Evolutionary conservation across 2,113 vertebrate genomes (phyloP).

Genomic region (Ptilorrhoa leucosticta): DNA sequence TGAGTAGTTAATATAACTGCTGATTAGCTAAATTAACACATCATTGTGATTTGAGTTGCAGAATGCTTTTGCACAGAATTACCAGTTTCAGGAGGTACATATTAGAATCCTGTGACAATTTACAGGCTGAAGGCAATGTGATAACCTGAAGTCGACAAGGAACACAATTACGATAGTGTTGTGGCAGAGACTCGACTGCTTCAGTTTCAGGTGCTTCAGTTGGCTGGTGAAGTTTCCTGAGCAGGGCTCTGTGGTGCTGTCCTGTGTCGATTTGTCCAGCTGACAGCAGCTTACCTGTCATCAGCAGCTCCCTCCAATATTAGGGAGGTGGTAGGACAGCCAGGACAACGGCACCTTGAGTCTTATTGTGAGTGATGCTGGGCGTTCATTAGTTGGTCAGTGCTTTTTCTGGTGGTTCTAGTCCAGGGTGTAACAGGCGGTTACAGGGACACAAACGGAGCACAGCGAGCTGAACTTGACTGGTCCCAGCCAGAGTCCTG

Average conservation of each 20-base stretch:
- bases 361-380: neutral
- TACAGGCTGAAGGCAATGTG: neutral
- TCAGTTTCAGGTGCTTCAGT: neutral
- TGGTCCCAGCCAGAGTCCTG: neutral
- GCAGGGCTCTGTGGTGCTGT: neutral
- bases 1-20: neutral
- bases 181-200: neutral
- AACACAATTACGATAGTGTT: neutral
- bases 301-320: neutral
- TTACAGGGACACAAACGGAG: neutral
- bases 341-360: neutral
- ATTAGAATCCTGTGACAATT: neutral
- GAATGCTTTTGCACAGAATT: slow-evolving; percentile 19
- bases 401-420: neutral
- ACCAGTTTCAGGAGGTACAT: neutral
- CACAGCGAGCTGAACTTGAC: neutral
- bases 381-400: neutral
- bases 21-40: slow-evolving; percentile 23
- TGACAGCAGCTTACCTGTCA: neutral
- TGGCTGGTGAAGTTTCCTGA: neutral
- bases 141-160: neutral
- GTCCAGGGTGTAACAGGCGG: neutral
- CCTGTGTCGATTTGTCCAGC: neutral
- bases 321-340: neutral
- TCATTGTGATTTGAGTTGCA: neutral